Conservation (phyloP, 2,888 invertebrate species). For the Allygus modestus region DNA sequence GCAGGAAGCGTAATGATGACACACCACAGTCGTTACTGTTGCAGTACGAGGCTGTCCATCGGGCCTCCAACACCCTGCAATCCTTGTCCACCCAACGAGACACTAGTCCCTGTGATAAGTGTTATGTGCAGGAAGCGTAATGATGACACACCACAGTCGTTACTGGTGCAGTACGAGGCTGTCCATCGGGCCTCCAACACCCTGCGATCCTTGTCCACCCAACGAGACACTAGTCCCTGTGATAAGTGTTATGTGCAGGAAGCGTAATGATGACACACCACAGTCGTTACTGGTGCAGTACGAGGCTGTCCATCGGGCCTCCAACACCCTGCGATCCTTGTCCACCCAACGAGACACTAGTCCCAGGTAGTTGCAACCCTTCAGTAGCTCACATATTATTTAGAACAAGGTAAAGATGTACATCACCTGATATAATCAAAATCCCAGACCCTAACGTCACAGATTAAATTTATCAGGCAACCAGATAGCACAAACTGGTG, state of each 20-base stretch:
- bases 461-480: no score
- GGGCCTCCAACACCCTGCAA: slow-evolving; percentile 79
- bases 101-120: slow-evolving; percentile 66
- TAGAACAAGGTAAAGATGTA: no score
- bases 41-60: slow-evolving; percentile 79
- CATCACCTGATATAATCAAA: no score
- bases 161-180: slow-evolving; percentile 82
- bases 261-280: slow-evolving; percentile 71
- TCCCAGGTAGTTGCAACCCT: no score
- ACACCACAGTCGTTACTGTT: slow-evolving; percentile 80
- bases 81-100: slow-evolving; percentile 77
- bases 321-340: slow-evolving; percentile 79
- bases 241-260: slow-evolving; percentile 65
- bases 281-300: slow-evolving; percentile 82
- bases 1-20: slow-evolving; percentile 66
- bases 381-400: no score
- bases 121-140: slow-evolving; percentile 63
- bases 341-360: slow-evolving; percentile 74
- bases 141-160: slow-evolving; percentile 75
- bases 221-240: slow-evolving; percentile 72
- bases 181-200: slow-evolving; percentile 79
- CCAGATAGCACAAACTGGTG: no score
- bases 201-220: slow-evolving; percentile 78
- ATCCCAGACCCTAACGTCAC: no score
- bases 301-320: slow-evolving; percentile 78